These are phyloP conservation scores for Drosophila insularis DNA, from an alignment of 1,140 invertebrate genomes.

Conservation along the genomic window DNA sequence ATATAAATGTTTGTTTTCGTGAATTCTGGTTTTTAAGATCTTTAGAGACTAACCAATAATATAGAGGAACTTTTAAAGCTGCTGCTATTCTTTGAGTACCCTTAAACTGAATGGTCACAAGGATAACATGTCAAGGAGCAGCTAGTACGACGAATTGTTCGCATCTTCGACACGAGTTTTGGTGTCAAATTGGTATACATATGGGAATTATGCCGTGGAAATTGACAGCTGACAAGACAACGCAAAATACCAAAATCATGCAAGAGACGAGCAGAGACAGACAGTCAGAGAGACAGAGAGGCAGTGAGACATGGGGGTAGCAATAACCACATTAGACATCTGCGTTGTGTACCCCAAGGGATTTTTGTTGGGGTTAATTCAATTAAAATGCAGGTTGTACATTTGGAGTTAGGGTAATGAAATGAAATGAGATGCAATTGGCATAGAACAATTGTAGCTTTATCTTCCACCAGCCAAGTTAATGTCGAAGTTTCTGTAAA, in stretches of 20 bases:
- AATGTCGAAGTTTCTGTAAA: neutral
- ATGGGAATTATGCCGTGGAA: constrained; percentile 33
- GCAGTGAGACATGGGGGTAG: neutral
- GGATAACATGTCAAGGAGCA: too few species aligned
- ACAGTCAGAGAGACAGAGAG: neutral
- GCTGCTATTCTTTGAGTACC: neutral
- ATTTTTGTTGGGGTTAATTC: neutral
- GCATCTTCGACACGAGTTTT: neutral
- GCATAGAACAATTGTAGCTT: too few species aligned
- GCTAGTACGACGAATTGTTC: neutral
- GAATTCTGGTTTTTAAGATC: too few species aligned
- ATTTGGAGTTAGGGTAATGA: neutral
- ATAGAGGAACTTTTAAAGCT: neutral
- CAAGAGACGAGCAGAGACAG: neutral
- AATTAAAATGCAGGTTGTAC: neutral
- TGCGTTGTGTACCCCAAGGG: neutral
- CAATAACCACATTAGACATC: neutral
- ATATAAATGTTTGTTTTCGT: too few species aligned
- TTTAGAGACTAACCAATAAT: neutral
- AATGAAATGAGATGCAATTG: neutral
- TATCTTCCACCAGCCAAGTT: neutral
- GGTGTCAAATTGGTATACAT: constrained; percentile 1
- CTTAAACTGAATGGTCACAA: neutral
- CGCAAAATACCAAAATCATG: constrained; percentile 15
- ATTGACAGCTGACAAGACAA: constrained; percentile 65